These are phyloP conservation scores for Theretra japonica DNA, from an alignment of 2,888 invertebrate species.

Conservation along the genomic window DNA sequence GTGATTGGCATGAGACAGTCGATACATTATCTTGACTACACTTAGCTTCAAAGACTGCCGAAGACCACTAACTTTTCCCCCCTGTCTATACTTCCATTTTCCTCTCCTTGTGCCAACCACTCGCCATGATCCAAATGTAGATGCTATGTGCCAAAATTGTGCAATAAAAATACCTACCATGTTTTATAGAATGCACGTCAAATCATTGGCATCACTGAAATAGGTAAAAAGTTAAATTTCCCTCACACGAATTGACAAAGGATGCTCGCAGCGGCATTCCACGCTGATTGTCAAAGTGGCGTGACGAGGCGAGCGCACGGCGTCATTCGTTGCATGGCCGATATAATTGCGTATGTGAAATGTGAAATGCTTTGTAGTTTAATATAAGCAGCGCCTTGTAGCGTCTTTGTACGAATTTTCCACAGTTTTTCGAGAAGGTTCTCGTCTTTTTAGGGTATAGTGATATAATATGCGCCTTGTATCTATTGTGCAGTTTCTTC, in stretches of 20 bases:
- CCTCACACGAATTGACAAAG: neutral
- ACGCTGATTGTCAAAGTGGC: constrained; percentile 37
- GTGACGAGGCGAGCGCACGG: neutral
- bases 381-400: neutral
- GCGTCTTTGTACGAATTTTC: neutral
- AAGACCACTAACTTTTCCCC: no score
- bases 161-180: neutral
- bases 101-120: no score
- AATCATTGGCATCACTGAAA: neutral
- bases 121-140: no score
- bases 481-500: no score
- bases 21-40: no score
- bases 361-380: constrained; percentile 35
- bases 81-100: no score
- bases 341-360: constrained; percentile 20
- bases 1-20: no score
- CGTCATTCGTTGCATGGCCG: constrained; percentile 13
- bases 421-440: no score
- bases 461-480: no score
- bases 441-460: no score
- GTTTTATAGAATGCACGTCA: neutral
- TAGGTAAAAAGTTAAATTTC: constrained; percentile 8
- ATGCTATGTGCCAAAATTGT: neutral
- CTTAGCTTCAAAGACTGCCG: no score
- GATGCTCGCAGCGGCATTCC: constrained; percentile 28